phyloP scores from a whole-genome alignment of 2,888 invertebrate genomes.

The Adelognathus sp. region DNA sequence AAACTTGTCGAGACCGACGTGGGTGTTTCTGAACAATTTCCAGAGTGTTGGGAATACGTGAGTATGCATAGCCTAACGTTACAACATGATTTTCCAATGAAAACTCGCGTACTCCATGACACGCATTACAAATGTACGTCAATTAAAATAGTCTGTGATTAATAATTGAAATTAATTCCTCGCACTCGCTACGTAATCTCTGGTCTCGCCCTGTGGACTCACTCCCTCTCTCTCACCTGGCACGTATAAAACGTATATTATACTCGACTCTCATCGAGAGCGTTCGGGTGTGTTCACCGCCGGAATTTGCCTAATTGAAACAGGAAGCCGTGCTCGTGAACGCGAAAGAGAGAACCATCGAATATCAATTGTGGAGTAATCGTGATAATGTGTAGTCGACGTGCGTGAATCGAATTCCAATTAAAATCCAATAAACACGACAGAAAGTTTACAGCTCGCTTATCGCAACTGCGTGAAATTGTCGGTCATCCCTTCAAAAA shows the following conservation, averaged over 20 bases:
- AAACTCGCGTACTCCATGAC: slow-evolving; percentile 18
- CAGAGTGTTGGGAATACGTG: not conserved
- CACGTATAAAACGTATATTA: not conserved
- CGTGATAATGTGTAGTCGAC: slow-evolving; percentile 9
- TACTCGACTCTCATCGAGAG: slow-evolving; percentile 21
- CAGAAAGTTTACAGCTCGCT: too few species aligned
- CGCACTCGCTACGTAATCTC: slow-evolving; percentile 37
- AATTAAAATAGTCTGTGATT: slow-evolving; percentile 51
- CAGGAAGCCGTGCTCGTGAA: slow-evolving; percentile 16
- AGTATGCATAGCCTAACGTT: slow-evolving; percentile 8
- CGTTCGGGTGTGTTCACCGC: slow-evolving; percentile 1
- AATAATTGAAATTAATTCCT: slow-evolving; percentile 55
- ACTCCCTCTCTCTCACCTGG: not conserved
- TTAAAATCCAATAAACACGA: slow-evolving; percentile 42
- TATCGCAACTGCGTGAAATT: too few species aligned
- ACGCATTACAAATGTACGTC: slow-evolving; percentile 35
- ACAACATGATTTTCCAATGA: slow-evolving; percentile 41
- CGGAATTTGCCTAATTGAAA: slow-evolving; percentile 55
- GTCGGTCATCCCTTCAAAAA: too few species aligned
- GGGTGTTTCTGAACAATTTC: slow-evolving; percentile 38
- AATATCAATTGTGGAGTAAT: slow-evolving; percentile 45
- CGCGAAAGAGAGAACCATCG: slow-evolving; percentile 36
- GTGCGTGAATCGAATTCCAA: slow-evolving; percentile 45
- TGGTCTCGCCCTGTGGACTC: not conserved
- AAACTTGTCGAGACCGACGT: slow-evolving; percentile 43